A percentile compares a stretch with the other conserved stretches of the same genome.
Evolutionary conservation across 1,140 invertebrate genomes (phyloP).

Genomic region (Aphaenogaster floridana): DNA sequence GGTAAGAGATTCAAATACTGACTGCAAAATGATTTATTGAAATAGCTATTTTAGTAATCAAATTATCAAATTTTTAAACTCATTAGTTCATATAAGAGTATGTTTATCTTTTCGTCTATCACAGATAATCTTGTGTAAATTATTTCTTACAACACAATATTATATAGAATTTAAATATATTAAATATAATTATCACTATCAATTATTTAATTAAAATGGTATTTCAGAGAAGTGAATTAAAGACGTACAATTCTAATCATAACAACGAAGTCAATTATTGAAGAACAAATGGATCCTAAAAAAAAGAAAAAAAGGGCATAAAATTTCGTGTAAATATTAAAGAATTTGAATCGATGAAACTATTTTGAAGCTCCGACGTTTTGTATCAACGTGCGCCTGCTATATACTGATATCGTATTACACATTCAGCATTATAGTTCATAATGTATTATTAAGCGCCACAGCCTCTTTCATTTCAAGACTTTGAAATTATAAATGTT

Average conservation of each 20-base stretch:
- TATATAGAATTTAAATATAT: background rate
- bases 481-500: too few relatives aligned
- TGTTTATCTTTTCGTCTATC: background rate
- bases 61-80: constrained; percentile 21
- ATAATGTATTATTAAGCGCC: background rate
- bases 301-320: background rate
- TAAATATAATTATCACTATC: background rate
- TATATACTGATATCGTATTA: background rate
- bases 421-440: background rate
- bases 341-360: background rate
- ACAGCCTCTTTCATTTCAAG: too few relatives aligned
- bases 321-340: background rate
- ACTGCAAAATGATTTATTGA: constrained; percentile 68
- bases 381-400: too few relatives aligned
- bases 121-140: background rate
- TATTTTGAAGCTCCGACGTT: background rate
- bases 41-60: background rate
- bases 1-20: constrained; percentile 69
- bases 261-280: background rate
- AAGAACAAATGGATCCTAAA: background rate
- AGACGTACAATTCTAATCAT: background rate
- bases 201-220: background rate
- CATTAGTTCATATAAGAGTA: constrained; percentile 11
- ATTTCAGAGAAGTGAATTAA: background rate
- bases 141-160: background rate